Evolutionary conservation across 2,797 vertebrate genomes (phyloP), one percentile per base, ranked within the genome.

Genomic region (Danio aesculapii): DNA sequence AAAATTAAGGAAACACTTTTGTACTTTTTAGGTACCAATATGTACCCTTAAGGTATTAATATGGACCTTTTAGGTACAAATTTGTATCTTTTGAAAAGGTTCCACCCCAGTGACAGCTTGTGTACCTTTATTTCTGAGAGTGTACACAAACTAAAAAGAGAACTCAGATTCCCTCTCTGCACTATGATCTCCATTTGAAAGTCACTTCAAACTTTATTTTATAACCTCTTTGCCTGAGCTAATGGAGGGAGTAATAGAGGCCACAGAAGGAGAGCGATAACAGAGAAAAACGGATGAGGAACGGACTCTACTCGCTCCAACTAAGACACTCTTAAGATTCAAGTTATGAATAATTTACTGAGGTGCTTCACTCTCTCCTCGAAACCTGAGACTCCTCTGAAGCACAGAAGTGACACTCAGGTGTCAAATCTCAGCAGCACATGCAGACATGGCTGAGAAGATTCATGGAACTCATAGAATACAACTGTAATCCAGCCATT

Each of bases 311-410:
- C 57, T 85, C 75, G 63, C 16, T 70, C 11, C 76, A 83, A 39
- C 43, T 47, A 80, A 79, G 72, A 78, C 73, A 58, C 46, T 74
- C 74, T 83, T 82, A 81, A 47, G 74, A 84, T 17, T 74, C 19
- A 66, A 80, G 14, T 70, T 64, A 88, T 92, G 83, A 90, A 92
- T 91, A 89, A 91, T 91, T 91, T 84, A 90, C 59, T 53, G 67
- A 57, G 77, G 78, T 77, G 44, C 63, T 82, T 79, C 86, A 80
- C 21, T 67, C 46, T 81, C 74, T 49, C 57, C 82, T 82, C 64
- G 88, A 84, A 85, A 90, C 84, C 70, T 43, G 86, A 91, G 82
- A 78, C 71, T 19, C 57, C 14, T 41, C 70, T 69, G 21, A 58
- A 83, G 41, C 41, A 75, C 44, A 68, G 50, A 59, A 49, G 8